Conservation (phyloP, 2,797 vertebrate species). For the Sphenodon punctatus region DNA sequence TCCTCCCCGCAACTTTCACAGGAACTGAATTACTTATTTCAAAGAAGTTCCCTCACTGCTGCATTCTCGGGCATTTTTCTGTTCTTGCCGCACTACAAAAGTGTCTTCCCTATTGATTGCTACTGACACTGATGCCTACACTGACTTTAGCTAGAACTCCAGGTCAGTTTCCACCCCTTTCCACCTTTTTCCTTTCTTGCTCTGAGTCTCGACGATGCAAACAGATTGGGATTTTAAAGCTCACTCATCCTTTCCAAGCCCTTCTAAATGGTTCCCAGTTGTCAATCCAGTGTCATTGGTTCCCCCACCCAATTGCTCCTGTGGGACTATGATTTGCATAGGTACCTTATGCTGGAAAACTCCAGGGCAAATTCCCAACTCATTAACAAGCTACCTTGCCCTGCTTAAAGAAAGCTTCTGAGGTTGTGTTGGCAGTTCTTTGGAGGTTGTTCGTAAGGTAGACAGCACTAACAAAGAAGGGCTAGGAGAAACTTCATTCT, state of each 20-base stretch:
- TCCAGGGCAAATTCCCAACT: not conserved
- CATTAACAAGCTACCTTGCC: not conserved
- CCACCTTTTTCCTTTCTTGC: slow-evolving; percentile 32
- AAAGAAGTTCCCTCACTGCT: no score
- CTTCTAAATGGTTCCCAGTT: not conserved
- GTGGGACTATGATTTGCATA: not conserved
- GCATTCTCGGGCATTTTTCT: no score
- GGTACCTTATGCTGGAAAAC: not conserved
- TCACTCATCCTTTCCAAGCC: not conserved
- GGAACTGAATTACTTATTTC: no score
- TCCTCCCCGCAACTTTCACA: no score
- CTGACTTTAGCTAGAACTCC: not conserved
- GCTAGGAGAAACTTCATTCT: no score
- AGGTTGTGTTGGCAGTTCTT: not conserved
- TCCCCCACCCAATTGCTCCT: not conserved
- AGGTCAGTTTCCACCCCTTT: slow-evolving; percentile 12
- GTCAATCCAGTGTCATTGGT: not conserved
- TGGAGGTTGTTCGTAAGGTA: not conserved
- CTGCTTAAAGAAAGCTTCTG: not conserved
- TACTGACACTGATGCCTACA: no score
- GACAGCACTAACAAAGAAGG: no score
- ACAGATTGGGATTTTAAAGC: not conserved
- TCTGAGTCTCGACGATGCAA: not conserved
- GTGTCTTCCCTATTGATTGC: no score
- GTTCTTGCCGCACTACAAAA: no score